Base-by-base conservation (phyloP, 1,140 invertebrate genomes). In the Dendroctonus ponderosae region DNA sequence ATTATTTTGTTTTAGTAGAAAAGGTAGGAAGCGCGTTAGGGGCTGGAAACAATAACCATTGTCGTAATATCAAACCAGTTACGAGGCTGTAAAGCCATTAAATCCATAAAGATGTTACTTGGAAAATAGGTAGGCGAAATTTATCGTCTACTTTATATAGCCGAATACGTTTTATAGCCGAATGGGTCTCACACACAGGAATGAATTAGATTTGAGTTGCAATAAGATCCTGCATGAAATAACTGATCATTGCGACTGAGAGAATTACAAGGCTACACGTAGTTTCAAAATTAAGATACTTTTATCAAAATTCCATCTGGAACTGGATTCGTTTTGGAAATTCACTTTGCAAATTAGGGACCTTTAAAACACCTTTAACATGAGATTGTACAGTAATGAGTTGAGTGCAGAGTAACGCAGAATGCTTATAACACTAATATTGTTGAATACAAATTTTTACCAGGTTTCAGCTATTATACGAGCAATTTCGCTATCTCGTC, bases 11-110 rank as follows among this genome's bases (percentile, higher is more conserved):
- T 46, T 46, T 46, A 12, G 8, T 9, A 46, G 43, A 46, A 46
- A 46, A 46, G 43, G 43, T 46, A 46, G 43, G 43, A 46, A 46
- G 43, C 43, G 43, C 43, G 43, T 46, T 12, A 46, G 43, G n/a
- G 43, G n/a, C 8, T 46, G 43, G 43, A 46, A 46, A 46, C 43
- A 46, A 46, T 46, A 12, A 46, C 43, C 43, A 46, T 46, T 46
- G 43, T 46, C 43, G n/a, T 46, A 46, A 46, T 46, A 46, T 46
- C 43, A 8, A 12, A 46, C 43, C 43, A 46, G 8, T 46, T 46
- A 46, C 43, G 43, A 46, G n/a, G n/a, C 43, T 9, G 8, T 46
- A 46, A 46, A 46, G 43, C n/a, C 43, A 46, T 46, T 46, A 46
- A 46, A 12, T 12, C 43, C 8, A 46, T 46, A 46, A 46, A 46